Evolutionary conservation across 2,888 invertebrate species (phyloP), one percentile per base, ranked within the genome.

Genomic region (Panzeria rudis): DNA sequence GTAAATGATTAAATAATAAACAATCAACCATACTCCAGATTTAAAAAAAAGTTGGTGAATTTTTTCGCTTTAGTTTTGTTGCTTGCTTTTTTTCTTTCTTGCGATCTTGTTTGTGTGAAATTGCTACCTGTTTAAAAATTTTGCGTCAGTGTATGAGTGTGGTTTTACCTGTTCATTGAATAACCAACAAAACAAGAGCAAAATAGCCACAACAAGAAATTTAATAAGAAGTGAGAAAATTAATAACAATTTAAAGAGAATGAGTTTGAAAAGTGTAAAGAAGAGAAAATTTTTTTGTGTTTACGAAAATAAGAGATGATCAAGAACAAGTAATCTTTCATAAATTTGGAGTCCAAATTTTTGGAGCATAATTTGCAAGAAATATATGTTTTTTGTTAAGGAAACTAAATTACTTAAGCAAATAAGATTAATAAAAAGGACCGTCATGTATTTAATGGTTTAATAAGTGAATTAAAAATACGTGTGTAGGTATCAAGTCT

Each of bases 121-220:
- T 75, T 79, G 78, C 78, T 85, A 85, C 77, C 77, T 81, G 85
- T 78, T 72, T 77, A 61, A 56, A 64, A 64, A 47, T 62, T 1
- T 23, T 59, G 69, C 69, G 78, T 59, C 59, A 59, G 64, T 85
- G 82, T 85, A 75, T 85, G 20, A 82, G 85, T 85, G 82, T 82
- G 69, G 85, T 85, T 85, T 82, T 85, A 85, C 85, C 85, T 85
- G 85, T 85, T 85, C 78, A 75, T 66, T 72, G 59, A 80, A 71
- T 64, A 80, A 77, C 64, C 38, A 79, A 32, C 32, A 54, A 75
- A 83, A 79, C 32, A n/a, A 68, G 68, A 84, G 77, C 71, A 81
- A 72, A 73, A 38, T 11, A 47, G 32, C 38, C 17, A 64, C 23
- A 5, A 64, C 15, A 20, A 71, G 1, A 32, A 61, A 71, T 35